Conservation (phyloP, 2,888 invertebrate species). For the Scaeva pyrastri region DNA sequence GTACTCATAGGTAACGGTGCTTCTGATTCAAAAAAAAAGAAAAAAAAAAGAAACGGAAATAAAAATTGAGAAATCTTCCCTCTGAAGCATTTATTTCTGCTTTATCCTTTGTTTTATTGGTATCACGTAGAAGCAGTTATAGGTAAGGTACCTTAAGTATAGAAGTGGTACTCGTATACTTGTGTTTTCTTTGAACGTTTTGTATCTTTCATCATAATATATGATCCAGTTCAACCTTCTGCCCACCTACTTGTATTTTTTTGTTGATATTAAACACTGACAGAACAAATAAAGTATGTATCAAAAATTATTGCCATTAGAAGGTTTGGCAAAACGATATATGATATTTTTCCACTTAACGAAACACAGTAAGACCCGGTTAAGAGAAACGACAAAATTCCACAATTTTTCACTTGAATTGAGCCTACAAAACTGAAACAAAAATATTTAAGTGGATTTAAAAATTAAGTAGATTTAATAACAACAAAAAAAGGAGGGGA, state of each 20-base stretch:
- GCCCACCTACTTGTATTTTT: too few species aligned
- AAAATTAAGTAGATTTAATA: too few species aligned
- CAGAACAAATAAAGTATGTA: too few species aligned
- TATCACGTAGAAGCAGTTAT: conserved; percentile 56
- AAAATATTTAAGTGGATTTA: too few species aligned
- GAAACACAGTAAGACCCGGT: too few species aligned
- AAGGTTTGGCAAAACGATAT: too few species aligned
- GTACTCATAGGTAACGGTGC: background rate
- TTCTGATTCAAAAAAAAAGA: conserved; percentile 11
- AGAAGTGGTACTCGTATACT: conserved; percentile 4
- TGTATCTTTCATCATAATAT: conserved; percentile 17
- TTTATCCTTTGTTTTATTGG: conserved; percentile 35
- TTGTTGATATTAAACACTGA: too few species aligned
- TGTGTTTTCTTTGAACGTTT: conserved; percentile 32
- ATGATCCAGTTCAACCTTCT: conserved; percentile 15
- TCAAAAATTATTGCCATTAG: too few species aligned
- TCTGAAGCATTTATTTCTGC: conserved; percentile 4
- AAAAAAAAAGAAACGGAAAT: background rate
- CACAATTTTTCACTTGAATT: background rate
- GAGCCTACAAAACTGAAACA: background rate
- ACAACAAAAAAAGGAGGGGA: too few species aligned
- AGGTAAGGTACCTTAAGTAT: conserved; percentile 3
- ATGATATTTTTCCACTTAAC: too few species aligned
- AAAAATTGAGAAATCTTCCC: conserved; percentile 29
- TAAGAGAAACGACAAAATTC: too few species aligned